Conservation (phyloP, 2,113 vertebrate genomes). For the Chunga burmeisteri region DNA sequence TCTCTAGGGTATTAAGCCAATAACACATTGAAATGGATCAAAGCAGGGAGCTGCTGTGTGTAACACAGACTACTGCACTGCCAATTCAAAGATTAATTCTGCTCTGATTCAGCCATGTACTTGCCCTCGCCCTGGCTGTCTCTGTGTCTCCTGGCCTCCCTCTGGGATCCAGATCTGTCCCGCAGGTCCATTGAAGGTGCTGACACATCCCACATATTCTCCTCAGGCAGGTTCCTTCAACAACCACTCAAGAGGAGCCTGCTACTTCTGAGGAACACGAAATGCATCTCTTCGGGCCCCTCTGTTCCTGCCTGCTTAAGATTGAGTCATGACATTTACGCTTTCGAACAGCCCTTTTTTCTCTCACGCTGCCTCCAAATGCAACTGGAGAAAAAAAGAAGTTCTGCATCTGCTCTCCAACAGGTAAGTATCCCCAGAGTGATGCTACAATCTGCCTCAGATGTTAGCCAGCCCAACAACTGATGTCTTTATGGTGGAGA, state of each 20-base stretch:
- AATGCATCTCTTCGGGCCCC: neutral
- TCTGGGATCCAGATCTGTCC: neutral
- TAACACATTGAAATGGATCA: neutral
- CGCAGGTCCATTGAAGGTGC: rapidly evolving
- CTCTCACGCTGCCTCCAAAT: neutral
- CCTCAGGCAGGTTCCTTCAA: neutral
- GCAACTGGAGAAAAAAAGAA: neutral
- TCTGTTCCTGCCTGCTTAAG: neutral
- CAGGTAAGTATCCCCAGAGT: neutral
- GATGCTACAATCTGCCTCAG: neutral
- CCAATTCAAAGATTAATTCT: neutral
- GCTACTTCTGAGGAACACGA: neutral
- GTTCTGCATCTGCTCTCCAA: neutral
- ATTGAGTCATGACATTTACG: neutral
- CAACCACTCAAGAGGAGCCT: neutral
- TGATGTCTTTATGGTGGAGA: neutral
- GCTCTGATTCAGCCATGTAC: neutral
- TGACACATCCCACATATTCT: neutral
- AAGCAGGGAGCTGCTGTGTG: neutral
- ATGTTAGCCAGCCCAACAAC: neutral
- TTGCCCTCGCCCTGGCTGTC: neutral
- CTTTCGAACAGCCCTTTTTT: neutral
- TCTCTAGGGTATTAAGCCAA: neutral
- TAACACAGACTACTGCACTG: neutral
- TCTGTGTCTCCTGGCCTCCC: neutral